Evolutionary conservation across 1,140 invertebrate genomes (phyloP).

Genomic region (Melitaea cinxia): DNA sequence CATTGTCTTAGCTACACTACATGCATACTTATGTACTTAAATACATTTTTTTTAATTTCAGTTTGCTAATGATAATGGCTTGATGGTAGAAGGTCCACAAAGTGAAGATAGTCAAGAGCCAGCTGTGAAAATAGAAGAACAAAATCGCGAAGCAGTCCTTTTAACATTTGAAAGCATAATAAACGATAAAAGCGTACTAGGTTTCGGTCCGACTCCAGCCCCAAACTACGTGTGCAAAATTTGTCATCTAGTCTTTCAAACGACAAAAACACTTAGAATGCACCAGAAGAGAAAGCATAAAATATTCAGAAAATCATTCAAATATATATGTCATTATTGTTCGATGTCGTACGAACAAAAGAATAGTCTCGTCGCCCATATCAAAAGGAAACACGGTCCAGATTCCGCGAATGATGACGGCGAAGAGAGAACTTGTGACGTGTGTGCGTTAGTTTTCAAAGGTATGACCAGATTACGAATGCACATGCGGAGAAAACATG

Average conservation of each 20-base stretch:
- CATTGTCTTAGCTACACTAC: too few species aligned
- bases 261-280: conserved; percentile 60
- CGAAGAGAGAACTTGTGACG: conserved; percentile 68
- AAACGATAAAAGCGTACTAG: conserved; percentile 49
- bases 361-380: conserved; percentile 68
- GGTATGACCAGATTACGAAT: conserved; percentile 65
- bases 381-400: conserved; percentile 71
- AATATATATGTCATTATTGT: conserved; percentile 68
- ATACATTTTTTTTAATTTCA: conserved; percentile 41
- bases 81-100: conserved; percentile 57
- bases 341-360: conserved; percentile 71
- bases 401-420: conserved; percentile 53
- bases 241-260: conserved; percentile 72
- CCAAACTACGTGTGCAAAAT: conserved; percentile 63
- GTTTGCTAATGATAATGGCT: conserved; percentile 60
- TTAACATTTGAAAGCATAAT: conserved; percentile 69
- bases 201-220: conserved; percentile 36
- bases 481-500: conserved; percentile 74
- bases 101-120: conserved; percentile 66
- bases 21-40: background rate
- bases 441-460: conserved; percentile 73
- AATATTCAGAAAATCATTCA: conserved; percentile 58
- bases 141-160: conserved; percentile 59
- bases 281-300: conserved; percentile 72
- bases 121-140: conserved; percentile 58